A percentile compares a stretch with the other conserved stretches of the same genome.
These are phyloP conservation scores for Calyptomena viridis DNA, from an alignment of 2,113 vertebrate species.

Conservation along the genomic window DNA sequence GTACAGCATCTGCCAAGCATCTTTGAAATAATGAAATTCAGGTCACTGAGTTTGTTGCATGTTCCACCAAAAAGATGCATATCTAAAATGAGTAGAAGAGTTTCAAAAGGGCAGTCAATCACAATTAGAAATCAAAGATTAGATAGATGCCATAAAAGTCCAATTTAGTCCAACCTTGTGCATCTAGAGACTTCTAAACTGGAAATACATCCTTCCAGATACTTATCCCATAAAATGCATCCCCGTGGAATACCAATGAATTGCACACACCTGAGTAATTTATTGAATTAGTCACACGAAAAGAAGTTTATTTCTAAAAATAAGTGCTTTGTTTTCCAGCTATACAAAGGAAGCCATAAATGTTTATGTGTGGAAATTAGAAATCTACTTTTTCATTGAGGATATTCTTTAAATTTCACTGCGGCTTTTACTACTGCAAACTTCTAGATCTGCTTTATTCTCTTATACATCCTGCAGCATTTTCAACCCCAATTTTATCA, in stretches of 20 bases:
- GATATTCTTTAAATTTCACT: not conserved
- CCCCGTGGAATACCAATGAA: not conserved
- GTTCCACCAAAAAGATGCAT: not conserved
- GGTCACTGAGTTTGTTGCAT: not conserved
- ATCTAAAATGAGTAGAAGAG: not conserved
- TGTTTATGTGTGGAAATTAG: not conserved
- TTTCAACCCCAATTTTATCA: not conserved
- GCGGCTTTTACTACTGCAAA: not conserved
- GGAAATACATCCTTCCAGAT: not conserved
- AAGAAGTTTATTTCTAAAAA: not conserved
- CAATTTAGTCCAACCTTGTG: not conserved
- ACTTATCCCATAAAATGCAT: not conserved
- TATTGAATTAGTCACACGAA: not conserved
- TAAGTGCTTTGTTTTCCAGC: not conserved
- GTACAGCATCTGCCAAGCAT: not conserved
- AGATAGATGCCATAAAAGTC: not conserved
- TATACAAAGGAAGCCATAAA: not conserved
- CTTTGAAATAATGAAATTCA: not conserved
- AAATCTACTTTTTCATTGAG: not conserved
- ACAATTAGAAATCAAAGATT: not conserved
- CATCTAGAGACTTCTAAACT: not conserved
- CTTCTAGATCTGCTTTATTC: not conserved
- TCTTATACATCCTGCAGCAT: not conserved
- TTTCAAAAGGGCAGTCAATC: not conserved
- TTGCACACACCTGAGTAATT: not conserved